phyloP scores from a whole-genome alignment of 2,113 vertebrate genomes.

The Corvus moneduloides region DNA sequence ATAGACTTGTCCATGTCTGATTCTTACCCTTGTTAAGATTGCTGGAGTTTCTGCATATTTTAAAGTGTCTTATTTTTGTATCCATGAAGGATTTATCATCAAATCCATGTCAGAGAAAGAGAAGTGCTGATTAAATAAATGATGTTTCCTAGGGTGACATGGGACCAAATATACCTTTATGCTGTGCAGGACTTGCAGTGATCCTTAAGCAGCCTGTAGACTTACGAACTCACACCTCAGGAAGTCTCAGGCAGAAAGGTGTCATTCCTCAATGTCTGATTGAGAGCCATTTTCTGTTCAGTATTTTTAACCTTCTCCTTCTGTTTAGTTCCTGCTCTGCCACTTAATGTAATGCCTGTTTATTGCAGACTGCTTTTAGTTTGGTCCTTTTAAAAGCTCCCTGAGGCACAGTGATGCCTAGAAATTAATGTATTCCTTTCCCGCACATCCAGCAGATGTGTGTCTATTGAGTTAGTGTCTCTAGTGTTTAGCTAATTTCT shows the following conservation, averaged over 20 bases:
- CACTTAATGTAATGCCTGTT: conserved; percentile 51
- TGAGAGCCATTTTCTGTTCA: neutral
- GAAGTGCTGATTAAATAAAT: neutral
- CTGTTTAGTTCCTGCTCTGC: conserved; percentile 33
- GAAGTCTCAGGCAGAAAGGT: neutral
- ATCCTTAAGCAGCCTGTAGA: neutral
- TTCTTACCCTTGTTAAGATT: neutral
- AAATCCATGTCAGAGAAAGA: neutral
- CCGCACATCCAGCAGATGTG: conserved; percentile 41
- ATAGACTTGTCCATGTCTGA: neutral
- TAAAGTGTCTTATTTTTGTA: neutral
- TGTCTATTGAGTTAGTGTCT: conserved; percentile 59
- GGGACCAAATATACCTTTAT: neutral
- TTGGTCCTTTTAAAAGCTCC: conserved; percentile 56
- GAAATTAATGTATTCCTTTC: conserved; percentile 58
- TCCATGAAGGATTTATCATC: neutral
- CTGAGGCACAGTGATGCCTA: conserved; percentile 46
- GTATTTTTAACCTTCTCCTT: conserved; percentile 16
- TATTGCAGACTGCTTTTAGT: conserved; percentile 62
- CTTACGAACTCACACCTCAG: neutral
- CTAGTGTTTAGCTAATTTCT: conserved; percentile 6
- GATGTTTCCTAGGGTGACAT: neutral
- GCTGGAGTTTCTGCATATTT: neutral
- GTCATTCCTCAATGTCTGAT: neutral
- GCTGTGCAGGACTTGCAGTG: neutral